Evolutionary conservation across 2,888 invertebrate species (phyloP).

Genomic region (Callinectes sapidus): DNA sequence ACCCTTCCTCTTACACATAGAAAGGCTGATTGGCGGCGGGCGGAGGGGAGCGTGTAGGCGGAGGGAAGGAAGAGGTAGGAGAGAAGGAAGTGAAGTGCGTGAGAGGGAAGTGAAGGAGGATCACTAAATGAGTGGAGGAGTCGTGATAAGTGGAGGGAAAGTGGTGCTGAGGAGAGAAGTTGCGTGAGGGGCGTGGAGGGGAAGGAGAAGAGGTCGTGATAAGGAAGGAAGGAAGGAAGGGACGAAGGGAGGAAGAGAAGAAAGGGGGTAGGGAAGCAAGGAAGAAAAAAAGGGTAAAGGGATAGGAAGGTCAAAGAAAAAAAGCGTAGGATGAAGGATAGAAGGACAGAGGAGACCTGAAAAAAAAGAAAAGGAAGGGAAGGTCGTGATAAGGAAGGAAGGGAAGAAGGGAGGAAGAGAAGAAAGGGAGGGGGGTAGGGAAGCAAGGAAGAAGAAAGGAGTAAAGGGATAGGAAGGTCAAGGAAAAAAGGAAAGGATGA

Average conservation of each 20-base stretch:
- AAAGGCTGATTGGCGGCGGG: background rate
- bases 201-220: background rate
- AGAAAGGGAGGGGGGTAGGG: too few relatives aligned
- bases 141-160: constrained; percentile 32
- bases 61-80: background rate
- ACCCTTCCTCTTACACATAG: background rate
- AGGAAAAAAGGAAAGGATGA: too few relatives aligned
- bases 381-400: too few relatives aligned
- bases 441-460: too few relatives aligned
- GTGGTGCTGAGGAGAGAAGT: constrained; percentile 26
- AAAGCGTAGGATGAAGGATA: too few relatives aligned
- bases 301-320: background rate
- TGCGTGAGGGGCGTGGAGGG: background rate
- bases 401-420: too few relatives aligned
- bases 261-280: background rate
- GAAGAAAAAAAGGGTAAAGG: background rate
- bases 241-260: background rate
- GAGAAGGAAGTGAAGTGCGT: background rate
- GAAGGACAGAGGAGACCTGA: background rate
- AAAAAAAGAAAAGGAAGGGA: background rate
- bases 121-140: constrained; percentile 25
- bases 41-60: background rate
- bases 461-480: too few relatives aligned
- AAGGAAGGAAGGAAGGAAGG: background rate
- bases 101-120: constrained; percentile 28